Percentiles rank a stretch among this genome's conserved stretches.
Evolutionary conservation across 1,140 invertebrate genomes (phyloP).

Genomic region (Aphaenogaster floridana): DNA sequence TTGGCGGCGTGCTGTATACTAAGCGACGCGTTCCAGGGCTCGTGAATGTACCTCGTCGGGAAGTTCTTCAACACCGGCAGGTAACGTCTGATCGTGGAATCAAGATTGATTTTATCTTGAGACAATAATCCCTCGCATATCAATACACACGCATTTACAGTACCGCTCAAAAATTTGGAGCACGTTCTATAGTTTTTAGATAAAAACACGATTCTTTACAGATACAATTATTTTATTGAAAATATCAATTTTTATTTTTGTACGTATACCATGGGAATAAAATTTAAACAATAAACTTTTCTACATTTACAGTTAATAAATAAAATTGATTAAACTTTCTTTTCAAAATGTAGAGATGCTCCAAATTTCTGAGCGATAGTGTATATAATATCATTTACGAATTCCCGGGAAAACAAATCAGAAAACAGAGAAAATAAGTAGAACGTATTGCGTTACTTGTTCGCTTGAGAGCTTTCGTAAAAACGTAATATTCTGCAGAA

Average conservation of each 20-base stretch:
- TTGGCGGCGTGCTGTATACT: slow-evolving; percentile 92
- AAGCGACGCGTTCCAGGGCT: slow-evolving; percentile 95
- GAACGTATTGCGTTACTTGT: neutral
- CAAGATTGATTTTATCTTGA: neutral
- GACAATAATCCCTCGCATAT: neutral
- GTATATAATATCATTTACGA: neutral
- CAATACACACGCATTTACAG: neutral
- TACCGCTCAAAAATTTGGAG: too few species aligned
- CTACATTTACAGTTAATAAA: too few species aligned
- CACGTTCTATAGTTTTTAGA: too few species aligned
- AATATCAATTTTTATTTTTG: too few species aligned
- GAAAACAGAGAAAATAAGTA: neutral
- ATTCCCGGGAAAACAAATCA: neutral
- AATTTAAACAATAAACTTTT: too few species aligned
- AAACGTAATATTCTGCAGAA: neutral
- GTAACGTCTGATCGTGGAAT: slow-evolving; percentile 89
- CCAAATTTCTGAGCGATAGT: too few species aligned
- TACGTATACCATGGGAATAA: too few species aligned
- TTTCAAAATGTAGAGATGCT: too few species aligned
- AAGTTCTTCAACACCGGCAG: slow-evolving; percentile 94
- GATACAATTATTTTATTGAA: too few species aligned
- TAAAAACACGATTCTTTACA: too few species aligned
- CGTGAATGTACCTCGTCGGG: slow-evolving; percentile 95
- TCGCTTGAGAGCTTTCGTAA: slow-evolving; percentile 10
- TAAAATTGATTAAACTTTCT: too few species aligned